These are phyloP conservation scores for Unio pictorum DNA, from an alignment of 2,888 invertebrate genomes.

Conservation along the genomic window DNA sequence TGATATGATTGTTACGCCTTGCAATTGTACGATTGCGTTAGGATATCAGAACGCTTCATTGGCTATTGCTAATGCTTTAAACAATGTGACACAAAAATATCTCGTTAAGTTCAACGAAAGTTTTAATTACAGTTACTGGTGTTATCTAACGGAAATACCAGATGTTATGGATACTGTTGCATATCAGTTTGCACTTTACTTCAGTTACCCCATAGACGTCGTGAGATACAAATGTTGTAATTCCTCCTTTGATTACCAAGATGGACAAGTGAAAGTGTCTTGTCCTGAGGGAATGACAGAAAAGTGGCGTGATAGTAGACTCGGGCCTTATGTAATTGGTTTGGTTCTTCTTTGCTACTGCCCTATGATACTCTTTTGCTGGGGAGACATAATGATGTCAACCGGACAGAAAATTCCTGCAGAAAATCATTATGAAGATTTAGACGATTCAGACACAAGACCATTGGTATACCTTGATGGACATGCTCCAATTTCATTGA, in stretches of 20 bases:
- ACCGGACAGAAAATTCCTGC: not conserved
- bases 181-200: constrained; percentile 18
- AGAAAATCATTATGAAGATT: too few relatives aligned
- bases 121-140: constrained; percentile 10
- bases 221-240: constrained; percentile 20
- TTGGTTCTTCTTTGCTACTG: constrained; percentile 18
- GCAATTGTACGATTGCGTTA: constrained; percentile 10
- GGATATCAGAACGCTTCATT: constrained; percentile 9
- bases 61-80: constrained; percentile 11
- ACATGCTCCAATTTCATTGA: constrained; percentile 14
- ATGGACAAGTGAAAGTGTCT: too few relatives aligned
- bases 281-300: too few relatives aligned
- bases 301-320: not conserved
- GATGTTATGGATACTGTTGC: constrained; percentile 10
- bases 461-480: constrained; percentile 15
- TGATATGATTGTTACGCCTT: constrained; percentile 3
- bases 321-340: constrained; percentile 18
- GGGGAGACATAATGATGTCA: not conserved
- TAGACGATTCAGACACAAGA: not conserved
- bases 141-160: constrained; percentile 16
- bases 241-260: too few relatives aligned
- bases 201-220: constrained; percentile 16
- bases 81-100: constrained; percentile 15
- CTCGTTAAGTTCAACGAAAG: not conserved
- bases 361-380: constrained; percentile 14